Conservation (phyloP, 1,140 invertebrate species). For the Phymastichus coffea region DNA sequence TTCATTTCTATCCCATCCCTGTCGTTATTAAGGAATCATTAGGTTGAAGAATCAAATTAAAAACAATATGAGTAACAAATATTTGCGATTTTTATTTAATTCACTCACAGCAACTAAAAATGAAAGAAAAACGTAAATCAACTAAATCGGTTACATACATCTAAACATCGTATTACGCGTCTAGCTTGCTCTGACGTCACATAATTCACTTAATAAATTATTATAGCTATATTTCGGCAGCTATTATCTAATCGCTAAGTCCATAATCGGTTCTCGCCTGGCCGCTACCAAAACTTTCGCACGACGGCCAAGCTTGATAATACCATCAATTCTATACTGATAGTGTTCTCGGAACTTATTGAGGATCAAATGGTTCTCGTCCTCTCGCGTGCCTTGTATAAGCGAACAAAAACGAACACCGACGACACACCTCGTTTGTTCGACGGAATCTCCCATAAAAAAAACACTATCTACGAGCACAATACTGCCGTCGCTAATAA, state of each 20-base stretch:
- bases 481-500: constrained; percentile 2
- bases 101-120: neutral
- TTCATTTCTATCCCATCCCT: no score
- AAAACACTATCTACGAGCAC: constrained; percentile 1
- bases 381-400: no score
- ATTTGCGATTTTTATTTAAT: constrained; percentile 21
- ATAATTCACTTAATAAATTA: constrained; percentile 7
- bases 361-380: no score
- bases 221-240: neutral
- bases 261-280: neutral
- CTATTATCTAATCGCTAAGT: neutral
- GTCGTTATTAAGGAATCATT: no score
- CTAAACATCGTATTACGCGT: constrained; percentile 1
- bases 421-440: no score
- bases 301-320: no score
- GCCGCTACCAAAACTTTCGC: no score
- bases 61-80: neutral
- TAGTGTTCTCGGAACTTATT: constrained; percentile 15
- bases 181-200: constrained; percentile 28
- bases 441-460: neutral
- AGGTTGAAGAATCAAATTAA: no score
- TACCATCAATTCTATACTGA: constrained; percentile 20
- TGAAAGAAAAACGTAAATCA: neutral
- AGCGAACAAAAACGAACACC: no score
- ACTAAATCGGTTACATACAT: no score